These are phyloP conservation scores for Recurvirostra avosetta DNA, from an alignment of 2,113 vertebrate species.

Conservation along the genomic window DNA sequence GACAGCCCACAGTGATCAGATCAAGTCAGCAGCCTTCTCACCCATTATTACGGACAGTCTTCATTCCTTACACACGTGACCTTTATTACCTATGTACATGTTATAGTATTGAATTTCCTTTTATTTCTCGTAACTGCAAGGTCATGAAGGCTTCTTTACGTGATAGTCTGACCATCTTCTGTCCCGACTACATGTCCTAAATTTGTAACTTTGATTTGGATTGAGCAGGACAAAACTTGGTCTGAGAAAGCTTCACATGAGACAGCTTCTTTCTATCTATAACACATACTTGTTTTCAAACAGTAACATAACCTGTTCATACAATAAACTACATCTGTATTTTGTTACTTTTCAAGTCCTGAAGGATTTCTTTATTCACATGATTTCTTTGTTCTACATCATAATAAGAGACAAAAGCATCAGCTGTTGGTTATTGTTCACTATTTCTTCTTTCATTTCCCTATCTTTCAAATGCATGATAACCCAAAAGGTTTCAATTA, in stretches of 20 bases:
- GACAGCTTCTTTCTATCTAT: not conserved
- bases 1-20: not conserved
- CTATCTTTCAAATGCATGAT: not conserved
- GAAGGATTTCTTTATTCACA: not conserved
- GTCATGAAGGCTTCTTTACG: rapidly evolving
- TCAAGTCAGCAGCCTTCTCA: not conserved
- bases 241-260: not conserved
- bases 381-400: not conserved
- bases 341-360: not conserved
- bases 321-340: not conserved
- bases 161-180: not conserved
- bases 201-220: not conserved
- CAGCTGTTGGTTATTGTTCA: not conserved
- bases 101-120: not conserved
- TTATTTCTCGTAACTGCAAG: not conserved
- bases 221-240: no score
- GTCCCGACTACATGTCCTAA: rapidly evolving
- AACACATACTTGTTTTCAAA: not conserved
- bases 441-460: not conserved
- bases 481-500: not conserved
- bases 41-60: not conserved
- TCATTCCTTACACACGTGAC: not conserved
- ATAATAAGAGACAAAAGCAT: not conserved
- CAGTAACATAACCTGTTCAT: not conserved
- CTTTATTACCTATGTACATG: not conserved